These are phyloP conservation scores for Pipa parva DNA, from an alignment of 2,113 vertebrate genomes.

Conservation along the genomic window DNA sequence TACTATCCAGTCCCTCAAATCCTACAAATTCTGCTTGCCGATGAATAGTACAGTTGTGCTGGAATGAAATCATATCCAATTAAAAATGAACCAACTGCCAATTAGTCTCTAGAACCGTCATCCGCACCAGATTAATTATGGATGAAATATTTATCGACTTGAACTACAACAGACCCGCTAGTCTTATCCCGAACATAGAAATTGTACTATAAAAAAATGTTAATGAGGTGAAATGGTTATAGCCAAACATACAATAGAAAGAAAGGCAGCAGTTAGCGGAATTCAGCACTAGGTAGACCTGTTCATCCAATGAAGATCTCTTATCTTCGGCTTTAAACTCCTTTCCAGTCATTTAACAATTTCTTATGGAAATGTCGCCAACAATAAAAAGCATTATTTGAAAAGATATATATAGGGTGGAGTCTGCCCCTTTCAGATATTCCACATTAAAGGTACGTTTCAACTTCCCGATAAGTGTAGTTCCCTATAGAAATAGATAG, in stretches of 20 bases:
- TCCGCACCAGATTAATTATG: slow-evolving; percentile 42
- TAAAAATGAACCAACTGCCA: slow-evolving; percentile 35
- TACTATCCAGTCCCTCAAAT: slow-evolving; percentile 10
- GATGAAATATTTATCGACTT: slow-evolving; percentile 41
- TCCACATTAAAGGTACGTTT: no score
- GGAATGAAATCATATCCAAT: slow-evolving; percentile 31
- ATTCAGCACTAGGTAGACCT: slow-evolving; percentile 17
- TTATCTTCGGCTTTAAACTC: slow-evolving; percentile 37
- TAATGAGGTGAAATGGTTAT: slow-evolving; percentile 34
- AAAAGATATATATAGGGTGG: no score
- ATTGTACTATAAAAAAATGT: slow-evolving; percentile 39
- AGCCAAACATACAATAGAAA: slow-evolving; percentile 40
- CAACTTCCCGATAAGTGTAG: no score
- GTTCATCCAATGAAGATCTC: slow-evolving; percentile 13
- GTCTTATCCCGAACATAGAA: slow-evolving; percentile 21
- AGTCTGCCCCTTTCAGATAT: no score
- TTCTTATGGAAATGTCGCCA: no score
- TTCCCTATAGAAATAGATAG: no score
- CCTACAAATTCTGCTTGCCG: slow-evolving; percentile 20
- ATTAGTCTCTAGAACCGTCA: slow-evolving; percentile 40
- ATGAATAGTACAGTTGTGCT: slow-evolving; percentile 34
- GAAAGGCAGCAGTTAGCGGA: slow-evolving; percentile 22
- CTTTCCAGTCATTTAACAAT: no score
- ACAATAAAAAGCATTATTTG: no score
- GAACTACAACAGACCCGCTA: slow-evolving; percentile 18